These are phyloP conservation scores for Heliconius hortense DNA, from an alignment of 2,888 invertebrate genomes.

Conservation along the genomic window DNA sequence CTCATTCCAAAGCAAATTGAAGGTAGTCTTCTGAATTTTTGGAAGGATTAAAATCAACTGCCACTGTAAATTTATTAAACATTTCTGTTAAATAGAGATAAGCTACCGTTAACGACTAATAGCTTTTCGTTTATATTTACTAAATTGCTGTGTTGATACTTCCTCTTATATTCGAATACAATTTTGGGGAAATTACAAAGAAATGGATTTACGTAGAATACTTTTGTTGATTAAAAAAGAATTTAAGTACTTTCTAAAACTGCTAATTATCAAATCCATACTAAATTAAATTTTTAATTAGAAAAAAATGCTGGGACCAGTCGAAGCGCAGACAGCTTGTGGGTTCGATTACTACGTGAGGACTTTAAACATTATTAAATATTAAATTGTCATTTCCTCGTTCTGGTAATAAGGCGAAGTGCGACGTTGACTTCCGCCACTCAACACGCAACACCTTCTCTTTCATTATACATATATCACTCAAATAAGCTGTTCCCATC, in stretches of 20 bases:
- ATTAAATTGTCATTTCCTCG: too few species aligned
- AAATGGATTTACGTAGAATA: neutral
- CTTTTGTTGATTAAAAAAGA: neutral
- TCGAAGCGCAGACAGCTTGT: too few species aligned
- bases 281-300: too few species aligned
- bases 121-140: conserved; percentile 24
- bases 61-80: conserved; percentile 45
- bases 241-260: too few species aligned
- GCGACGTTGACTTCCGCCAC: too few species aligned
- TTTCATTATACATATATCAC: neutral
- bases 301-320: too few species aligned
- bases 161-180: conserved; percentile 7
- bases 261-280: too few species aligned
- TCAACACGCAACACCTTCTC: too few species aligned
- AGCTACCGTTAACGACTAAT: conserved; percentile 37
- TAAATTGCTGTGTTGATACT: conserved; percentile 13
- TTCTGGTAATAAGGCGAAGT: too few species aligned
- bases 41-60: conserved; percentile 44
- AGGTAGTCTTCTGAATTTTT: conserved; percentile 38
- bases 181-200: neutral
- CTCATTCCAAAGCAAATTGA: neutral
- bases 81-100: conserved; percentile 42
- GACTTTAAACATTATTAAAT: too few species aligned
- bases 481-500: neutral
- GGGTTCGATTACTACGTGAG: too few species aligned